A percentile compares a stretch with the other conserved stretches of the same genome.
Conservation (phyloP, 1,140 invertebrate genomes). For the Ostrea denselamellosa region DNA sequence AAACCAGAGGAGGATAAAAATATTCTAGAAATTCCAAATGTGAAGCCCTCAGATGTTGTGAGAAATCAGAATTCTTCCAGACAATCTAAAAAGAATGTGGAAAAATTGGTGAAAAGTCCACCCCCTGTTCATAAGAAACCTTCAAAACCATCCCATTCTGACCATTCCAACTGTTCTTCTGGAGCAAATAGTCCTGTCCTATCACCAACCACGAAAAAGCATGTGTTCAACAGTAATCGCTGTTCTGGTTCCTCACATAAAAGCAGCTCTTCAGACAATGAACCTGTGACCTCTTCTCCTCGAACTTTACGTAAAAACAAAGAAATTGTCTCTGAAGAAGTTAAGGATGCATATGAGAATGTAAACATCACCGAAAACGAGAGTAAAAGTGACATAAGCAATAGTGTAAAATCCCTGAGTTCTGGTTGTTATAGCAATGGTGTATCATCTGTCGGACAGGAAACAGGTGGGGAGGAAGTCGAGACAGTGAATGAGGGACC, state of each 20-base stretch:
- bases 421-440: conserved; percentile 35
- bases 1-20: conserved; percentile 18
- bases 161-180: conserved; percentile 16
- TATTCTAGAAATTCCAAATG: conserved; percentile 28
- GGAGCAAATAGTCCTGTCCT: conserved; percentile 3
- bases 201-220: neutral
- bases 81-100: neutral
- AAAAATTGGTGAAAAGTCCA: conserved; percentile 13
- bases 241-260: conserved; percentile 11
- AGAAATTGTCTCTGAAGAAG: neutral
- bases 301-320: conserved; percentile 10
- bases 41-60: conserved; percentile 40
- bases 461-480: conserved; percentile 35
- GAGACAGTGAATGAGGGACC: conserved; percentile 45
- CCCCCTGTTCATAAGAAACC: conserved; percentile 25
- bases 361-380: neutral
- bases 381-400: conserved; percentile 43
- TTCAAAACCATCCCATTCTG: neutral
- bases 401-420: conserved; percentile 48
- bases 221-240: conserved; percentile 25
- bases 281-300: neutral
- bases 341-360: neutral
- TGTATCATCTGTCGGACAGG: conserved; percentile 33
- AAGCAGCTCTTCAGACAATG: conserved; percentile 19
- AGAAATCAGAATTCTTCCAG: neutral